Percentiles rank a stretch among this genome's conserved stretches.
phyloP scores from a whole-genome alignment of 2,113 vertebrate species.

The Potamarius usumacintae region DNA sequence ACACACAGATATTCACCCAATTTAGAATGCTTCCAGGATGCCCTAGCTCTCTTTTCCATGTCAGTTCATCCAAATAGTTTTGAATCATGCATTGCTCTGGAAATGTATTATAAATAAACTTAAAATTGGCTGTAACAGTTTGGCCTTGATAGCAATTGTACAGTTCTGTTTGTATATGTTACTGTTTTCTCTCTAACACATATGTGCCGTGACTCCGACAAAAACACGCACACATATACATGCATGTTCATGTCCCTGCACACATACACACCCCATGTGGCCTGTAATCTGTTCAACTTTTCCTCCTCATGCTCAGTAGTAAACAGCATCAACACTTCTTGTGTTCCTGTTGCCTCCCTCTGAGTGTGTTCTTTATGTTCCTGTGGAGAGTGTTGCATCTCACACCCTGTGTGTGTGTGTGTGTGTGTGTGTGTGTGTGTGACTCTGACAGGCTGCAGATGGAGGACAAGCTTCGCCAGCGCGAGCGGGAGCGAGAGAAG shows the following conservation, averaged over 20 bases:
- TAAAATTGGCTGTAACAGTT: background rate
- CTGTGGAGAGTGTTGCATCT: slow-evolving; percentile 59
- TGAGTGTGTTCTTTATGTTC: slow-evolving; percentile 54
- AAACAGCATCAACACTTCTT: slow-evolving; percentile 53
- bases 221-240: slow-evolving; percentile 26
- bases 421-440: slow-evolving; percentile 38
- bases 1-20: background rate
- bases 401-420: slow-evolving; percentile 46
- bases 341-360: slow-evolving; percentile 49
- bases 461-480: slow-evolving; percentile 90
- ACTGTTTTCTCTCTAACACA: slow-evolving; percentile 30
- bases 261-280: slow-evolving; percentile 40
- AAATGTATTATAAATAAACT: background rate
- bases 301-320: slow-evolving; percentile 41
- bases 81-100: background rate
- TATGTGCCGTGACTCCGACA: slow-evolving; percentile 33
- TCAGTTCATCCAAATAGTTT: background rate
- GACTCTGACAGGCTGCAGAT: slow-evolving; percentile 83
- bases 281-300: slow-evolving; percentile 45
- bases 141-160: slow-evolving; percentile 19
- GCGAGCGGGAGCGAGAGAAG: slow-evolving; percentile 80
- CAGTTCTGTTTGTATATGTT: slow-evolving; percentile 30
- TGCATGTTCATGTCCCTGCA: background rate
- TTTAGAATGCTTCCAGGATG: slow-evolving; percentile 6
- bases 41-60: background rate